Evolutionary conservation across 2,113 vertebrate species (phyloP).

Genomic region (Leptobrachium leishanense): DNA sequence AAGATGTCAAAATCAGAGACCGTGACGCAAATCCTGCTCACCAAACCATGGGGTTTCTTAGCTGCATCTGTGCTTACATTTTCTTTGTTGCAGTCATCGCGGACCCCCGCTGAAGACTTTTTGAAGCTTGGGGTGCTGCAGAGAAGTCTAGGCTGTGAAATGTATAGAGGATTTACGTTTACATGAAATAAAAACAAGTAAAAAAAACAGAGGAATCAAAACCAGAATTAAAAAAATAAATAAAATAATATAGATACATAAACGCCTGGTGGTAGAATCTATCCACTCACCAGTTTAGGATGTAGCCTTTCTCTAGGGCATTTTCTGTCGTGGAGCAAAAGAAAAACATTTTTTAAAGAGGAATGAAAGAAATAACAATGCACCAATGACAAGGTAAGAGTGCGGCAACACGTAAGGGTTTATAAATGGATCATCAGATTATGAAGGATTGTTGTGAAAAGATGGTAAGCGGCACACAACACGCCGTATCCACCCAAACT

Average conservation of each 20-base stretch:
- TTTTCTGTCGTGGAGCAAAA: constrained; percentile 23
- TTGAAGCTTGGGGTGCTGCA: constrained; percentile 64
- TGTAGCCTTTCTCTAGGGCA: constrained; percentile 14
- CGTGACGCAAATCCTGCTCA: background rate
- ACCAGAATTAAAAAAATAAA: too few relatives aligned
- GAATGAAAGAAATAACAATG: too few relatives aligned
- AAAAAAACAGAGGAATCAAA: background rate
- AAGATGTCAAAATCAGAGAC: background rate
- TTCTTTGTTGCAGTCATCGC: constrained; percentile 56
- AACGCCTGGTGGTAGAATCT: background rate
- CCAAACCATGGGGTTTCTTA: background rate
- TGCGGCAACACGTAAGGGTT: too few relatives aligned
- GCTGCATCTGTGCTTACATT: constrained; percentile 60
- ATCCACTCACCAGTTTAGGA: constrained; percentile 20
- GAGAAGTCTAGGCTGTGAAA: constrained; percentile 55
- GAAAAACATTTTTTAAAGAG: background rate
- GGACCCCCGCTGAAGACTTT: constrained; percentile 28
- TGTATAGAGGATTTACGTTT: background rate
- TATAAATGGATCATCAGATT: too few relatives aligned
- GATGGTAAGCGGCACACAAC: too few relatives aligned
- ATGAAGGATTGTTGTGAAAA: too few relatives aligned
- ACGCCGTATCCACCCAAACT: too few relatives aligned
- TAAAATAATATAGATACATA: too few relatives aligned
- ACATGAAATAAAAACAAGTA: background rate
- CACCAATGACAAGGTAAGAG: too few relatives aligned